phyloP scores from a whole-genome alignment of 1,140 invertebrate species.

The Drosophila oshimai region DNA sequence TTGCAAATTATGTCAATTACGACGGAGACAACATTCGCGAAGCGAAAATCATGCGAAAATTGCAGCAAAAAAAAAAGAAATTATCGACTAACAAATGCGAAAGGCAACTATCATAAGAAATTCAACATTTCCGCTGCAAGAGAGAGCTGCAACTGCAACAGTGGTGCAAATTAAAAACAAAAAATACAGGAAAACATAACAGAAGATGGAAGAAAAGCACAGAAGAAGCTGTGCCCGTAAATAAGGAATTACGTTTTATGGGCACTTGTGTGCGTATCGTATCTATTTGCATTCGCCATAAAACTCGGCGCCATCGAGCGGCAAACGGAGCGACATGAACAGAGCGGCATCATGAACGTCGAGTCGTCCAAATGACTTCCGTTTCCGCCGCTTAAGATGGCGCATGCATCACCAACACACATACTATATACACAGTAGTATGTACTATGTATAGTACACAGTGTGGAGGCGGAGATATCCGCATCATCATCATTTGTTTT shows the following conservation, averaged over 20 bases:
- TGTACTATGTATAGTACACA: too few species aligned
- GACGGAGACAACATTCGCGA: conserved; percentile 28
- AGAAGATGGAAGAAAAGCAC: not conserved
- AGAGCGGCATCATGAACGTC: conserved; percentile 61
- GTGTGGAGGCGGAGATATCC: conserved; percentile 28
- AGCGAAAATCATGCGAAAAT: conserved; percentile 46
- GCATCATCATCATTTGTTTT: conserved; percentile 74
- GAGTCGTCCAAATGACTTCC: conserved; percentile 74
- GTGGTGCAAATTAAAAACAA: conserved; percentile 44
- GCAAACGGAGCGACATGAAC: conserved; percentile 44
- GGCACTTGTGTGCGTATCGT: conserved; percentile 11
- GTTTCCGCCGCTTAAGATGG: conserved; percentile 77
- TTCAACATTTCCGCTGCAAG: conserved; percentile 60
- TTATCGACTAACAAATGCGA: conserved; percentile 49
- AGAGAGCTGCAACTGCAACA: conserved; percentile 50
- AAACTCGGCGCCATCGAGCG: conserved; percentile 53
- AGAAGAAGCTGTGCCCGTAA: conserved; percentile 40
- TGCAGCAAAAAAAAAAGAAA: conserved; percentile 39
- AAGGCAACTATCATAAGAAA: conserved; percentile 44
- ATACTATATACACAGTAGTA: conserved; percentile 4
- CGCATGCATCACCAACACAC: conserved; percentile 24
- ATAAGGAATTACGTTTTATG: conserved; percentile 67
- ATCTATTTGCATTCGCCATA: conserved; percentile 68
- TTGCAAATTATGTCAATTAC: conserved; percentile 56
- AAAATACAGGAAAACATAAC: not conserved